Evolutionary conservation across 2,888 invertebrate genomes (phyloP), one percentile per base, ranked within the genome.

Genomic region (Poecilus cupreus): DNA sequence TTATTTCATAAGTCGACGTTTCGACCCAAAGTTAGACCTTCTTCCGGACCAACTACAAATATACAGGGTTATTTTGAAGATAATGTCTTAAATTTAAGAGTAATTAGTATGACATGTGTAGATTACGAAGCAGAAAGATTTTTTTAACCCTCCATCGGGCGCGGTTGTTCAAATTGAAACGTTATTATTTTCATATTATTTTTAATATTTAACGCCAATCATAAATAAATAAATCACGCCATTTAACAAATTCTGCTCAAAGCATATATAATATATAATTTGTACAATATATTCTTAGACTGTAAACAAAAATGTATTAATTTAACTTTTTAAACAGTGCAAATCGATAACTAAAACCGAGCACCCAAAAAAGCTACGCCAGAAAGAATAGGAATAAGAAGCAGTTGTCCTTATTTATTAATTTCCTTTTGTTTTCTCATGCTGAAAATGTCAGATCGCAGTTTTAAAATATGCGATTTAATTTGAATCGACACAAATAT

Each of bases 391-490:
- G 26, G 0, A n/a, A 3, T 2, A 32, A 60, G n/a, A 11, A 60
- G 20, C 60, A 60, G 24, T 60, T 60, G 60, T 26, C 60, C 22
- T 60, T 60, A 60, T 60, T 60, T 60, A 60, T 60, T 60, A 60
- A 60, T 60, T 60, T 60, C 13, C 60, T 60, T 57, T 22, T 60
- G 26, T 60, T 24, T 60, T 13, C 26, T 26, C 60, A 26, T 24
- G 26, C 26, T 26, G 24, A 60, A 60, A 60, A 60, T 60, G n/a
- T 60, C 6, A 24, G 13, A 10, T 43, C 11, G 13, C 43, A 43
- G 24, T 13, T 60, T 26, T 26, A 24, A 60, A 26, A 60, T 60
- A 60, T 60, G 11, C 26, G n/a, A 57, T 57, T 60, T 68, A 16
- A 68, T 68, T 37, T 16, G 13, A 68, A 39, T 18, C 26, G 26